Evolutionary conservation across 92 coral and sea anemone genomes (phyloP).

Genomic region (Phenganax stokvisi): DNA sequence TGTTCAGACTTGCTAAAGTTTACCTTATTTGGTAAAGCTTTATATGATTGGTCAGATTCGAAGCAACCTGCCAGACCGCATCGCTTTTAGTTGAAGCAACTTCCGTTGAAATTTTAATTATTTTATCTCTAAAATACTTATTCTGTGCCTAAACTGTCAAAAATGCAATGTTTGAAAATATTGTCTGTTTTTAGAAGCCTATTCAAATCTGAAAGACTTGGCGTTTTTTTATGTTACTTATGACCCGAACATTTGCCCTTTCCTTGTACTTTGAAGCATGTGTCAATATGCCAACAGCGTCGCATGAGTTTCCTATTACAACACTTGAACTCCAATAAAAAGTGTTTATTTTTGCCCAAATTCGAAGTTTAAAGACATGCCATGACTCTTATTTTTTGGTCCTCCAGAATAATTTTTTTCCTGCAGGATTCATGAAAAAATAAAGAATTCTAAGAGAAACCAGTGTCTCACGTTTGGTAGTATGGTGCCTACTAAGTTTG

Average conservation of each 20-base stretch:
- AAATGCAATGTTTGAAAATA: neutral
- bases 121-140: neutral
- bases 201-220: neutral
- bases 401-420: no score
- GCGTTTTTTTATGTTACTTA: neutral
- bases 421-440: no score
- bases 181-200: neutral
- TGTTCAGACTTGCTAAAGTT: neutral
- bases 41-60: slow-evolving; percentile 26
- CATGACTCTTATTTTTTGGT: no score
- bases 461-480: no score
- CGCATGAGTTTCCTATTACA: no score
- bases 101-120: neutral
- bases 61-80: slow-evolving; percentile 6
- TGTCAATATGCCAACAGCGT: no score
- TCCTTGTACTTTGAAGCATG: neutral
- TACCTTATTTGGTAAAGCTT: slow-evolving; percentile 26
- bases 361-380: no score
- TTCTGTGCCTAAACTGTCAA: neutral
- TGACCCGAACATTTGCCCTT: slow-evolving; percentile 6
- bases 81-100: neutral
- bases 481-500: no score
- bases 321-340: no score
- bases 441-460: no score
- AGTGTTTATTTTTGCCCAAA: no score